Conservation (phyloP, 1,140 invertebrate species). For the Drosophila seguyi region DNA sequence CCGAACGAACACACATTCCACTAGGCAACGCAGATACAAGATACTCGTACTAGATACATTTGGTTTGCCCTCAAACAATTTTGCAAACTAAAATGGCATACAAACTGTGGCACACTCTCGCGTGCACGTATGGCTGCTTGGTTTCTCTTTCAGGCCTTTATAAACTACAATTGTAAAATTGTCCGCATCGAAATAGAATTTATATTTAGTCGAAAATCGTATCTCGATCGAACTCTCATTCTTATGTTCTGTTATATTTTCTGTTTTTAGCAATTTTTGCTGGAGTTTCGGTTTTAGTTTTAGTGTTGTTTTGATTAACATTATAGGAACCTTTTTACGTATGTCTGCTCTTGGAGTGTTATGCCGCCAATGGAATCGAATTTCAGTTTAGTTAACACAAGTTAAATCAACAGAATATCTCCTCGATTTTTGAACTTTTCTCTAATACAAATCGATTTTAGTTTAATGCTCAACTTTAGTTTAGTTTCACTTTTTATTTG, state of each 20-base stretch:
- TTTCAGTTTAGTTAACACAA: conserved; percentile 42
- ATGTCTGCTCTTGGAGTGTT: conserved; percentile 60
- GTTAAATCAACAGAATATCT: conserved; percentile 34
- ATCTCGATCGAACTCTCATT: conserved; percentile 27
- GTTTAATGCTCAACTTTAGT: conserved; percentile 43
- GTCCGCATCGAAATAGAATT: conserved; percentile 73
- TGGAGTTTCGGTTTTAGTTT: conserved; percentile 47
- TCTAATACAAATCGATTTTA: conserved; percentile 65
- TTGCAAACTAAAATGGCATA: conserved; percentile 69
- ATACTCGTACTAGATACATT: conserved; percentile 50
- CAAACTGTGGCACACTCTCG: conserved; percentile 45
- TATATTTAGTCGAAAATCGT: conserved; percentile 36
- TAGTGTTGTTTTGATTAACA: conserved; percentile 75
- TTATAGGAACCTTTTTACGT: conserved; percentile 84
- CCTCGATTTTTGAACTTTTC: conserved; percentile 67
- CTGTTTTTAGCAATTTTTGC: conserved; percentile 23
- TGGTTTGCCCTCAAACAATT: conserved; percentile 59
- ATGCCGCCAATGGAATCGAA: conserved; percentile 40
- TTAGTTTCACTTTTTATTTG: conserved; percentile 30
- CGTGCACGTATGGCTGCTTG: conserved; percentile 28
- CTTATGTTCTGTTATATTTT: not conserved
- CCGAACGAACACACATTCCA: conserved; percentile 32
- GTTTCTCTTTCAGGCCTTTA: conserved; percentile 40
- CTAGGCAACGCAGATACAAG: conserved; percentile 65
- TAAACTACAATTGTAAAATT: conserved; percentile 79